Evolutionary conservation across 2,113 vertebrate species (phyloP).

Genomic region (Otus sunia): DNA sequence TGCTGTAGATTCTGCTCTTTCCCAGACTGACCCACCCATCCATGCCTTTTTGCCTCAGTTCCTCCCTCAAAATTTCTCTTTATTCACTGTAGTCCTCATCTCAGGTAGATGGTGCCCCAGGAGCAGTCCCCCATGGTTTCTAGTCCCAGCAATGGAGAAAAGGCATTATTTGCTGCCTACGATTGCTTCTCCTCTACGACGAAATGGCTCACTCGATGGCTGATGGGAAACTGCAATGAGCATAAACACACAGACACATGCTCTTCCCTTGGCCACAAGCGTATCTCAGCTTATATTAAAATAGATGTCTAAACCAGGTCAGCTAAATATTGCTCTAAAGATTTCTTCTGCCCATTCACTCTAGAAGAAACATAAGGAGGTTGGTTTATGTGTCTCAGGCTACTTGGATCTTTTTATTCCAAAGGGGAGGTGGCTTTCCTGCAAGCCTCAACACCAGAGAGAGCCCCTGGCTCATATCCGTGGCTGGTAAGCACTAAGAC

Average conservation of each 20-base stretch:
- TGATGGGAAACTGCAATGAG: not conserved
- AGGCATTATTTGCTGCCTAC: not conserved
- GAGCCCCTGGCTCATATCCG: not conserved
- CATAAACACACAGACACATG: not conserved
- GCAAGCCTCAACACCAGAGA: not conserved
- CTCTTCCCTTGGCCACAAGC: not conserved
- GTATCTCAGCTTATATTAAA: not conserved
- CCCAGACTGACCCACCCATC: not conserved
- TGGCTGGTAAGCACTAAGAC: not conserved
- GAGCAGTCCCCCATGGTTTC: not conserved
- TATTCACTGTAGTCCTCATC: not conserved
- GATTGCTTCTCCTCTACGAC: not conserved
- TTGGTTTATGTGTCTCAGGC: not conserved
- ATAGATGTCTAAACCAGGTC: not conserved
- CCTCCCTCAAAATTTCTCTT: not conserved
- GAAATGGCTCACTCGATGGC: not conserved
- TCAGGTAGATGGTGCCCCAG: not conserved
- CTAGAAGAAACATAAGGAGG: not conserved
- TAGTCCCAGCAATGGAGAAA: not conserved
- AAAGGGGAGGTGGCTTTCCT: not conserved
- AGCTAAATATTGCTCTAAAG: not conserved
- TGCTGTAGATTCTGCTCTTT: not conserved
- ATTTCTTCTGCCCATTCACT: not conserved
- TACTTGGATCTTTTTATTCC: not conserved
- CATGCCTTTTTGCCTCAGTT: not conserved